Conservation (phyloP, 2,888 invertebrate species). For the Leptinotarsa haldemani region DNA sequence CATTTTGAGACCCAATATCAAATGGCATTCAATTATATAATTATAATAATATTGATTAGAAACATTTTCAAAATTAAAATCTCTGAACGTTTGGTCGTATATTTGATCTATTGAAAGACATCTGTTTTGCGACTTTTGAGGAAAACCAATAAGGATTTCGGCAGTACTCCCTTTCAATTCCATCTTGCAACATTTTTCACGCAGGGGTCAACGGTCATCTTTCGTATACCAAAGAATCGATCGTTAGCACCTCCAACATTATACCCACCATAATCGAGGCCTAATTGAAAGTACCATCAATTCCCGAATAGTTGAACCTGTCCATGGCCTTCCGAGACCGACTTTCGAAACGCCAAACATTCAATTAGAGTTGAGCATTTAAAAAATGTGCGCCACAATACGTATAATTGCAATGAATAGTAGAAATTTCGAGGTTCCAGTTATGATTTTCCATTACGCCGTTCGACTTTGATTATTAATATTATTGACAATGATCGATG, state of each 20-base stretch:
- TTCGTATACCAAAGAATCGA: constrained; percentile 28
- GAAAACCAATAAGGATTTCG: too few species aligned
- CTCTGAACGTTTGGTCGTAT: too few species aligned
- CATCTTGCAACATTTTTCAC: background rate
- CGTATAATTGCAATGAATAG: constrained; percentile 57
- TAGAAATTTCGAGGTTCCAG: constrained; percentile 50
- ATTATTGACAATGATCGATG: constrained; percentile 66
- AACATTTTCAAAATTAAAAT: too few species aligned
- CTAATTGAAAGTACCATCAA: constrained; percentile 49
- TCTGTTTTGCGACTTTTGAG: too few species aligned
- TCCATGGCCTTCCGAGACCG: constrained; percentile 15
- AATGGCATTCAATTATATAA: too few species aligned
- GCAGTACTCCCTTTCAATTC: background rate
- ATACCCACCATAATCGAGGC: constrained; percentile 23
- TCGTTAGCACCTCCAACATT: constrained; percentile 40
- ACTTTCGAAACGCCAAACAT: constrained; percentile 42
- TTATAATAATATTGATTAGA: too few species aligned
- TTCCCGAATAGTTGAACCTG: constrained; percentile 26
- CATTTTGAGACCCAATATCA: too few species aligned
- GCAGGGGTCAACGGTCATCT: constrained; percentile 2
- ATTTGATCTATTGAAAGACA: too few species aligned
- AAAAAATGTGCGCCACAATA: constrained; percentile 55
- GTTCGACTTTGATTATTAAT: constrained; percentile 66
- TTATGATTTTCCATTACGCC: constrained; percentile 45
- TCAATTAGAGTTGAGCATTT: constrained; percentile 48